Base-by-base conservation (phyloP, 2,888 invertebrate genomes). In the Podabrus alpinus region DNA sequence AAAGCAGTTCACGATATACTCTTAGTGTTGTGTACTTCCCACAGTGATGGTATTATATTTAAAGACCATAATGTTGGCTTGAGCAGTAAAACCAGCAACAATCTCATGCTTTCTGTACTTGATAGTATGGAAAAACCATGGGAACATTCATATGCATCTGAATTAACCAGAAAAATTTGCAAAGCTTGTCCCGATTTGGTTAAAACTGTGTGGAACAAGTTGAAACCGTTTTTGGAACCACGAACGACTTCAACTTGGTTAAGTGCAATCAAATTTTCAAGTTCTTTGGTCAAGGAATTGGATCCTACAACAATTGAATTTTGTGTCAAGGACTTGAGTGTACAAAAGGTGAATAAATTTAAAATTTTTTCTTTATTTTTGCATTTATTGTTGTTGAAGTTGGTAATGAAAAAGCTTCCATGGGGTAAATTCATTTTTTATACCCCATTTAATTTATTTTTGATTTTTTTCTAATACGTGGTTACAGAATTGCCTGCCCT, bases 1-100 rank as follows among this genome's bases (percentile, higher is more conserved):
- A 87, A 88, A 11, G 87, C 90, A 9, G 88, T 92, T 0, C 93
- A 94, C 80, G 89, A 92, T 24, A 92, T 96, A 77, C 88, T 96
- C n/a, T 78, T 92, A n/a, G 89, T 91, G 67, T 86, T 97, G 1
- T 92, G 95, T 77, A 94, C 95, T 1, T 94, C 94, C 0, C 91
- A 92, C 79, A 94, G 92, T 84, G 85, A 91, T 82, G 96, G 96
- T 9, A 90, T 97, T 11, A 92, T 93, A 80, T 96, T 96, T 83
- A 89, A 91, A 79, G 94, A 95, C 81, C 90, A 90, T 79, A 88
- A 89, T 3, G 85, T 92, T 24, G 94, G 93, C 25, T 89, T 90
- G 60, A 87, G 90, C n/a, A 86, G 87, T 1, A 89, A 89, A 78
- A 78, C 83, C 17, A 89, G 90, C 80, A 93, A 93, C 85, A 89